Evolutionary conservation across 2,113 vertebrate species (phyloP).

Genomic region (Odontophorus gujanensis): DNA sequence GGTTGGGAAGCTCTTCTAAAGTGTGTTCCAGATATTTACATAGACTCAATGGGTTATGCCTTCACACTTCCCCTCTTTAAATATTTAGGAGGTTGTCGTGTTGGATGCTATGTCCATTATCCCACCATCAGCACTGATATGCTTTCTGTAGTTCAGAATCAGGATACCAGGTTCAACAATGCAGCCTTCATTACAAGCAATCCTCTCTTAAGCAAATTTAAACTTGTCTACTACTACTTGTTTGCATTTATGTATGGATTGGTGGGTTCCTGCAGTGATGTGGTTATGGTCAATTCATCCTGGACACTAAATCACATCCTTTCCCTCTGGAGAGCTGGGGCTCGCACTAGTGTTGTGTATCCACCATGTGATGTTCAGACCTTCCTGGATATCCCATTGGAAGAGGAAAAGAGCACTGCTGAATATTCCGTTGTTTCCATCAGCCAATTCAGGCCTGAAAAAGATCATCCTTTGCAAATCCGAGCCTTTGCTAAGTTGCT

Average conservation of each 20-base stretch:
- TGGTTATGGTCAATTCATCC: slow-evolving; percentile 95
- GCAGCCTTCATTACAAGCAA: slow-evolving; percentile 86
- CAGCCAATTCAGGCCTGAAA: slow-evolving; percentile 93
- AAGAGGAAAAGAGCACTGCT: slow-evolving; percentile 70
- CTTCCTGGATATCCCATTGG: slow-evolving; percentile 87
- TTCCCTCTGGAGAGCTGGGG: slow-evolving; percentile 86
- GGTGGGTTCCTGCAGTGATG: slow-evolving; percentile 90
- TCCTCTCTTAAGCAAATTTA: slow-evolving; percentile 85
- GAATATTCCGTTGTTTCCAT: slow-evolving; percentile 85
- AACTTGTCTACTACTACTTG: slow-evolving; percentile 89
- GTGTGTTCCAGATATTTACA: slow-evolving; percentile 90
- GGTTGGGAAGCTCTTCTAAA: slow-evolving; percentile 93
- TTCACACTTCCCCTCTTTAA: slow-evolving; percentile 95
- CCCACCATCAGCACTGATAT: slow-evolving; percentile 97
- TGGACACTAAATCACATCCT: slow-evolving; percentile 94
- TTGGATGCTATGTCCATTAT: slow-evolving; percentile 94
- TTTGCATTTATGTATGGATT: slow-evolving; percentile 90
- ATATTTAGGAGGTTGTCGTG: slow-evolving; percentile 86
- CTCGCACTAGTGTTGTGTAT: slow-evolving; percentile 85
- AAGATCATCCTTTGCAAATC: slow-evolving; percentile 92
- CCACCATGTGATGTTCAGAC: slow-evolving; percentile 91
- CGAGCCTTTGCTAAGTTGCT: slow-evolving; percentile 87
- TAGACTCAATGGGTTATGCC: slow-evolving; percentile 97
- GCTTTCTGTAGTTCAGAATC: slow-evolving; percentile 91
- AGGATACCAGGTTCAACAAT: slow-evolving; percentile 90